Evolutionary conservation across 2,888 invertebrate species (phyloP).

Genomic region (Scrobipalpa costella): DNA sequence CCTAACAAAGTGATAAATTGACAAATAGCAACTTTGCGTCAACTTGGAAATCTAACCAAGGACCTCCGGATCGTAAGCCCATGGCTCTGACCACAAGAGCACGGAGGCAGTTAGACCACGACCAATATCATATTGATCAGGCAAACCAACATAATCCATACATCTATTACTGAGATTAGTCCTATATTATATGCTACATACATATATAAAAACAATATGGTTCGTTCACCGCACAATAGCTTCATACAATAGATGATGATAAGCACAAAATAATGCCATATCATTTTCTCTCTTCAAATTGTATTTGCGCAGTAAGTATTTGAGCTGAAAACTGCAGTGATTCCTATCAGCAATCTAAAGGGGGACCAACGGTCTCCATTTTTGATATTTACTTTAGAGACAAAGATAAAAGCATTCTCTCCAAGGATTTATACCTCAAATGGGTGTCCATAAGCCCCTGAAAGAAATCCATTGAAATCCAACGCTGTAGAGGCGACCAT

Average conservation of each 20-base stretch:
- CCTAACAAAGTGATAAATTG: too few species aligned
- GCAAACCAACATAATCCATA: too few species aligned
- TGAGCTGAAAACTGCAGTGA: constrained; percentile 32
- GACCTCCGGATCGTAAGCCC: too few species aligned
- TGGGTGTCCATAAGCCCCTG: constrained; percentile 45
- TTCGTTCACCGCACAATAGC: constrained; percentile 1
- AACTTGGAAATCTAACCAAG: too few species aligned
- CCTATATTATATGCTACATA: too few species aligned
- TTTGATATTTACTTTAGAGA: constrained; percentile 53
- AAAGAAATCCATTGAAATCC: constrained; percentile 37
- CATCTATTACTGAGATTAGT: too few species aligned
- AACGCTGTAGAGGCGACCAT: neutral
- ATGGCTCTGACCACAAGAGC: too few species aligned
- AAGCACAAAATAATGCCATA: neutral
- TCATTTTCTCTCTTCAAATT: constrained; percentile 24
- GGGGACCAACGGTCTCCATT: constrained; percentile 35
- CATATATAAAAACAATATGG: neutral
- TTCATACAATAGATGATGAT: neutral
- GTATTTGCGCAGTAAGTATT: constrained; percentile 4
- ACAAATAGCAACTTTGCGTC: too few species aligned
- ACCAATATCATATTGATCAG: too few species aligned
- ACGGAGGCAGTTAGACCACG: too few species aligned
- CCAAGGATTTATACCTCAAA: constrained; percentile 51
- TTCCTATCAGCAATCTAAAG: constrained; percentile 26
- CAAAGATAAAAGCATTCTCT: constrained; percentile 59